Percentiles rank a stretch among this genome's conserved stretches.
phyloP scores from a whole-genome alignment of 2,797 vertebrate genomes.

The Hafferia zeledoni region DNA sequence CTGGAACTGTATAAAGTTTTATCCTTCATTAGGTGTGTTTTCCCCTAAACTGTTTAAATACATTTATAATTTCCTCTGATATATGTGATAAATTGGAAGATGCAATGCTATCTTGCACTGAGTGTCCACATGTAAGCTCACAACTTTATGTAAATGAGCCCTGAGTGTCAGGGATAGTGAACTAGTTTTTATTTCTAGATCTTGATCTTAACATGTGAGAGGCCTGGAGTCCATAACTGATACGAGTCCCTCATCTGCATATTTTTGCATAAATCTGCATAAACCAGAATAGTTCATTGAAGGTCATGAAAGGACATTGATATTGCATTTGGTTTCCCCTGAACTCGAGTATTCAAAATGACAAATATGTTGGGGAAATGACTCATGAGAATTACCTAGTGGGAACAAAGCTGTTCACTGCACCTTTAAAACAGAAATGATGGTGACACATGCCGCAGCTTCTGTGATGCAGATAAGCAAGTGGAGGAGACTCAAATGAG shows the following conservation, averaged over 20 bases:
- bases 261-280: not conserved
- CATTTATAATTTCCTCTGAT: not conserved
- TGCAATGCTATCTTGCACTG: not conserved
- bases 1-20: not conserved
- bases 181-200: not conserved
- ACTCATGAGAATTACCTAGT: not conserved
- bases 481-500: not conserved
- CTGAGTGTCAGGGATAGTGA: not conserved
- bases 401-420: not conserved
- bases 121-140: not conserved
- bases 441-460: not conserved
- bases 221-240: not conserved
- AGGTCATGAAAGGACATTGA: conserved; percentile 30
- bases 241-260: not conserved
- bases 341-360: not conserved
- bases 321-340: conserved; percentile 22
- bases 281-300: not conserved
- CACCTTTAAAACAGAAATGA: conserved; percentile 10
- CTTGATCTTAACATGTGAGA: not conserved
- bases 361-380: not conserved
- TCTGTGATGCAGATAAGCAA: not conserved
- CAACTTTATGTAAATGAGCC: not conserved
- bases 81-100: not conserved
- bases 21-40: not conserved
- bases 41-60: not conserved